Conservation (phyloP, 2,888 invertebrate genomes). For the Exocentrus adspersus region DNA sequence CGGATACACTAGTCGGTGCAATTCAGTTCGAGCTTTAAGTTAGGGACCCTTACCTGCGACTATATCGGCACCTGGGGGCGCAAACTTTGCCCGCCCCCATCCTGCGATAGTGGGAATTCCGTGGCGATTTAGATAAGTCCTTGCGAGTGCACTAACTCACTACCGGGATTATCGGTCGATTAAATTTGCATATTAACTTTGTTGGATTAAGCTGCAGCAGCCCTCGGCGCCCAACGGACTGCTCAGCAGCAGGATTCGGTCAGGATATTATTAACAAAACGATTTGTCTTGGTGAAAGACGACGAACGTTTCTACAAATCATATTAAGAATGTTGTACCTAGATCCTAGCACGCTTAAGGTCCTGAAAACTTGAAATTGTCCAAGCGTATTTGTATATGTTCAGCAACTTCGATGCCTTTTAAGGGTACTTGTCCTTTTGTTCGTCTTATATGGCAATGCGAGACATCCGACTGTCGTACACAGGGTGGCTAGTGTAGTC, state of each 20-base stretch:
- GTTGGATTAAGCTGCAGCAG: slow-evolving; percentile 10
- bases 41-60: not conserved
- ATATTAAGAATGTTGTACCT: too few species aligned
- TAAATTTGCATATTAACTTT: slow-evolving; percentile 25
- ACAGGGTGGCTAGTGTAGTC: not conserved
- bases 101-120: slow-evolving; percentile 28
- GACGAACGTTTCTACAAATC: too few species aligned
- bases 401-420: slow-evolving; percentile 16
- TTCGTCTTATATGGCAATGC: slow-evolving; percentile 19
- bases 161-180: slow-evolving; percentile 15
- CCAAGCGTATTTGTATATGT: slow-evolving; percentile 14
- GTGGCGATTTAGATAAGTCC: slow-evolving; percentile 26
- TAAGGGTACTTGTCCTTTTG: slow-evolving; percentile 26
- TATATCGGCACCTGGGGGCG: slow-evolving; percentile 27
- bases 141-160: slow-evolving; percentile 14
- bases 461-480: not conserved
- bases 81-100: slow-evolving; percentile 25
- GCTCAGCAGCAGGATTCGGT: too few species aligned
- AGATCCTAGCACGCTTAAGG: slow-evolving; percentile 13
- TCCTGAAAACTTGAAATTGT: not conserved
- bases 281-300: too few species aligned
- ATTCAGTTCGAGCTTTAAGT: not conserved
- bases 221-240: too few species aligned
- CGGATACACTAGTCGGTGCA: not conserved
- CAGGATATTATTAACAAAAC: too few species aligned